Conservation (phyloP, 1,140 invertebrate species). For the Euura saliciscinereae region DNA sequence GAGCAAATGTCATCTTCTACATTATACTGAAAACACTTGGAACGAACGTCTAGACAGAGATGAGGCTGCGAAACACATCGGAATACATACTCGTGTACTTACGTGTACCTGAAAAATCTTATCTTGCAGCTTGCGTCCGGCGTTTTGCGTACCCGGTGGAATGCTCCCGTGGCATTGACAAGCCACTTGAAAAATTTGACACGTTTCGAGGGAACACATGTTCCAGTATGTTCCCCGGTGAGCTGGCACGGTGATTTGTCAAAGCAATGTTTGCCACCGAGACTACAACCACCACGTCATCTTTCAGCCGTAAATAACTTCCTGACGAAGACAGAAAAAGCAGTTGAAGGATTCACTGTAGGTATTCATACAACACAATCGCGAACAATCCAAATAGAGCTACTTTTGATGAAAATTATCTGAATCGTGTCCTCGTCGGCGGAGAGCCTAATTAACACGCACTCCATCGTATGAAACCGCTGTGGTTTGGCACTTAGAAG, state of each 20-base stretch:
- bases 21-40: neutral
- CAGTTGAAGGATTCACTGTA: no score
- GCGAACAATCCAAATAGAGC: no score
- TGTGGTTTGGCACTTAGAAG: no score
- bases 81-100: neutral
- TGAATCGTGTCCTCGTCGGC: no score
- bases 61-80: neutral
- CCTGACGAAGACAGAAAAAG: no score
- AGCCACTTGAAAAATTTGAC: neutral
- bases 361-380: no score
- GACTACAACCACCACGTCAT: no score
- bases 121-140: neutral
- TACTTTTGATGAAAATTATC: no score
- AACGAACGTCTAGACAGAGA: neutral
- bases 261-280: neutral
- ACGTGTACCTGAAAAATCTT: neutral
- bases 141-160: neutral
- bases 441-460: no score
- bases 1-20: neutral
- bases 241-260: neutral
- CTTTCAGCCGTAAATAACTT: no score
- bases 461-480: no score
- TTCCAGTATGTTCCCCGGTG: neutral
- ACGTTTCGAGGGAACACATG: slow-evolving; percentile 4
- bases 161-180: slow-evolving; percentile 1